Conservation (phyloP, 2,888 invertebrate genomes). For the Pseudococcus viburni region DNA sequence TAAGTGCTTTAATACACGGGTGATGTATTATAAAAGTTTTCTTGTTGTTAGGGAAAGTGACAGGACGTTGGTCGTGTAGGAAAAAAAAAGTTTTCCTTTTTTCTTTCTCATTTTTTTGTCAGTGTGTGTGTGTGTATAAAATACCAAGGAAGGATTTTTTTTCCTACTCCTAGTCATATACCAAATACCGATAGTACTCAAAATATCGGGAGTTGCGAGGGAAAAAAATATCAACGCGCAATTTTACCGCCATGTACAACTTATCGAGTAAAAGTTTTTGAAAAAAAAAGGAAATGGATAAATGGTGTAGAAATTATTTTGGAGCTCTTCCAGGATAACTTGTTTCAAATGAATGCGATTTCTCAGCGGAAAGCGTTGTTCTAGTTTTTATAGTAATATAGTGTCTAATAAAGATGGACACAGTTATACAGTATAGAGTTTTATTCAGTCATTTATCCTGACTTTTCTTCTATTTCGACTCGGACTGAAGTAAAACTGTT, state of each 20-base stretch:
- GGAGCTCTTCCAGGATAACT: slow-evolving; percentile 64
- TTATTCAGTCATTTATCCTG: slow-evolving; percentile 14
- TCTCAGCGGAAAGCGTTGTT: slow-evolving; percentile 48
- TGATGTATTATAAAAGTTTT: slow-evolving; percentile 66
- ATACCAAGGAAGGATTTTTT: slow-evolving; percentile 13
- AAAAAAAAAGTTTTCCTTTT: slow-evolving; percentile 5
- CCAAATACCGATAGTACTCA: slow-evolving; percentile 9
- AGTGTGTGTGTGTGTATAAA: not conserved
- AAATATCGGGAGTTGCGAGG: not conserved
- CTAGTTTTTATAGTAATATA: slow-evolving; percentile 48
- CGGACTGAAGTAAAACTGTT: not conserved
- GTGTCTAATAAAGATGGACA: slow-evolving; percentile 46
- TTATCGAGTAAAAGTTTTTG: slow-evolving; percentile 60
- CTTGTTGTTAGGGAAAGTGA: slow-evolving; percentile 60
- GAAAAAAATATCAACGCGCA: slow-evolving; percentile 40
- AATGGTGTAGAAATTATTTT: slow-evolving; percentile 66
- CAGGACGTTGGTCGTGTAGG: slow-evolving; percentile 53
- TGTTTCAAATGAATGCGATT: slow-evolving; percentile 62
- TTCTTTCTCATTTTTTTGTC: slow-evolving; percentile 31
- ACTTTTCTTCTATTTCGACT: not conserved
- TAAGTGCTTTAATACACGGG: slow-evolving; percentile 13
- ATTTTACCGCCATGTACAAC: slow-evolving; percentile 61
- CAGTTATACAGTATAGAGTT: not conserved
- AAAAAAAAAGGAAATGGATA: slow-evolving; percentile 63
- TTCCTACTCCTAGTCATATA: not conserved